phyloP scores from a whole-genome alignment of 2,888 invertebrate species.

The Campoplex capitator region DNA sequence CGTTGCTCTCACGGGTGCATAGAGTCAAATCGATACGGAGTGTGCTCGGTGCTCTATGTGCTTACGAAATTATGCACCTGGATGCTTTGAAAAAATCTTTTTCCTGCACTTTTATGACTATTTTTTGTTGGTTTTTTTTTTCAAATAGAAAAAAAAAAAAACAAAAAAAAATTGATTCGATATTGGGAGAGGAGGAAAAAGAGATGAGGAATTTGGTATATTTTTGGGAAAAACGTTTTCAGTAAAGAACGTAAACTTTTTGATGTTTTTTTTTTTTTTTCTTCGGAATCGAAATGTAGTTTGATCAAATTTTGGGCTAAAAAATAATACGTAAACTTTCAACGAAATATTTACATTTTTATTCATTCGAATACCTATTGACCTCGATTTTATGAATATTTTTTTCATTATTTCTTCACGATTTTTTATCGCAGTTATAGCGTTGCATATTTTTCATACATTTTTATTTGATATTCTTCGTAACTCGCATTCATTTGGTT shows the following conservation, averaged over 20 bases:
- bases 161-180: background rate
- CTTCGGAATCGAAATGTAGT: background rate
- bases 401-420: background rate
- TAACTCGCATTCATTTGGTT: no score
- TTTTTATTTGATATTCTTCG: no score
- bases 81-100: background rate
- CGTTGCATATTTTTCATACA: no score
- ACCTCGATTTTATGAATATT: background rate
- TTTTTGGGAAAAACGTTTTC: background rate
- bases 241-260: background rate
- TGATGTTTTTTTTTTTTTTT: background rate
- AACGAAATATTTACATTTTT: background rate
- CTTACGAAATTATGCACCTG: background rate
- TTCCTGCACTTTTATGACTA: background rate
- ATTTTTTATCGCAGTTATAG: background rate
- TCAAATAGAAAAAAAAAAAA: background rate
- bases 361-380: background rate
- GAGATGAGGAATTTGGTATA: background rate
- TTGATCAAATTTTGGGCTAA: background rate
- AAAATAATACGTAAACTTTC: background rate
- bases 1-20: conserved; percentile 35
- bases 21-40: conserved; percentile 38
- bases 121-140: no score
- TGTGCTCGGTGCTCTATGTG: conserved; percentile 2
- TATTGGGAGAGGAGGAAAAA: no score